Evolutionary conservation across 2,888 invertebrate species (phyloP).

Genomic region (Dicranocentrus wangi): DNA sequence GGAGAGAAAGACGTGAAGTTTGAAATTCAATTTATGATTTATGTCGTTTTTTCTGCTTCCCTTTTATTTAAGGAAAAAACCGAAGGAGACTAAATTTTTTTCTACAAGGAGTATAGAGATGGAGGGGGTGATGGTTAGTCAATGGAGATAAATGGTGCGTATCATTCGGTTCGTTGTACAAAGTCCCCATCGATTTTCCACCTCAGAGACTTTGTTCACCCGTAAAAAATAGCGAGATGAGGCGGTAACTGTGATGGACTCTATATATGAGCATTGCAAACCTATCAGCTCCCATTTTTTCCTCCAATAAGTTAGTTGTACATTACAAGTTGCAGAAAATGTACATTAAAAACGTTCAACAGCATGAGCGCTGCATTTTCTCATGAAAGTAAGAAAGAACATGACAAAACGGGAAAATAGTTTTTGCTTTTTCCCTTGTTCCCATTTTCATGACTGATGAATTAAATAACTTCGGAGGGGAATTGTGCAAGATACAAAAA

Average conservation of each 20-base stretch:
- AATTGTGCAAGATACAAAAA: background rate
- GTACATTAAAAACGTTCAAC: no score
- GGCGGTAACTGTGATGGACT: conserved; percentile 11
- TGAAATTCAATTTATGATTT: conserved; percentile 55
- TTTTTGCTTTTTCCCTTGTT: background rate
- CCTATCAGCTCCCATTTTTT: no score
- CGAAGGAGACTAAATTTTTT: background rate
- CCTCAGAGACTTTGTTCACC: conserved; percentile 33
- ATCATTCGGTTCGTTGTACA: conserved; percentile 61
- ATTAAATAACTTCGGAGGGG: conserved; percentile 11
- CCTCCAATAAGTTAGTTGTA: background rate
- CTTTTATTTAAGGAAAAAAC: conserved; percentile 7
- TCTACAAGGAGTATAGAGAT: conserved; percentile 3
- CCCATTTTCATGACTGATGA: conserved; percentile 4
- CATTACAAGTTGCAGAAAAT: no score
- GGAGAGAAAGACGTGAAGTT: conserved; percentile 32
- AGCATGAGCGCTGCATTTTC: background rate
- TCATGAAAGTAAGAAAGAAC: background rate
- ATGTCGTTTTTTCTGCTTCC: conserved; percentile 11
- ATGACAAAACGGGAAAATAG: background rate
- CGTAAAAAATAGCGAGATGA: conserved; percentile 12
- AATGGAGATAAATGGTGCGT: conserved; percentile 68
- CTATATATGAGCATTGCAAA: background rate
- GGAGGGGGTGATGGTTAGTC: conserved; percentile 56
- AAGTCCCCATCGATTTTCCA: conserved; percentile 65